A percentile compares a stretch with the other conserved stretches of the same genome.
Conservation (phyloP, 2,888 invertebrate genomes). For the Sycophila texana region DNA sequence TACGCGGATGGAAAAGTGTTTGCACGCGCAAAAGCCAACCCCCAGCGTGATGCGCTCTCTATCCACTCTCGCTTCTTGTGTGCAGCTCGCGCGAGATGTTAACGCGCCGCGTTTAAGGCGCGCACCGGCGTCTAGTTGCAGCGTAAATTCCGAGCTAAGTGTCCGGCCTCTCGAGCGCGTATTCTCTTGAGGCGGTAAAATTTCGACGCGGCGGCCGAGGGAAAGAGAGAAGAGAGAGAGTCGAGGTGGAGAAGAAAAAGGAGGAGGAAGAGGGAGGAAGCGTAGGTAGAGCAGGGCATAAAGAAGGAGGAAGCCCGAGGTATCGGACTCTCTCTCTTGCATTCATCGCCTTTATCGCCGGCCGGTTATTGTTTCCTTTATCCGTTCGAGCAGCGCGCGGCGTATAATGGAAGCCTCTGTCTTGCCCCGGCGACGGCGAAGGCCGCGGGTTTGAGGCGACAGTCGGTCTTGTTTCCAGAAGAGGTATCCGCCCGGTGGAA, state of each 20-base stretch:
- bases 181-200: background rate
- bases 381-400: conserved; percentile 9
- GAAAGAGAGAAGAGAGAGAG: background rate
- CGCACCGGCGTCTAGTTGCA: too few species aligned
- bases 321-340: background rate
- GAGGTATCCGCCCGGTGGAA: conserved; percentile 2
- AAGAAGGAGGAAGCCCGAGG: background rate
- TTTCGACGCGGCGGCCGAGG: background rate
- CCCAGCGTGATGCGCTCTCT: too few species aligned
- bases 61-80: too few species aligned
- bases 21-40: too few species aligned
- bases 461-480: conserved; percentile 18
- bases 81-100: too few species aligned
- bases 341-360: background rate
- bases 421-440: background rate
- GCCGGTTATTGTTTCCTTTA: background rate
- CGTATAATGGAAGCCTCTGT: too few species aligned
- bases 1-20: too few species aligned
- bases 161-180: background rate
- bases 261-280: background rate
- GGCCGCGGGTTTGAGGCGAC: conserved; percentile 3
- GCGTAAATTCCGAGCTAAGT: background rate
- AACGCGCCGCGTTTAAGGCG: too few species aligned
- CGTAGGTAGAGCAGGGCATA: background rate
- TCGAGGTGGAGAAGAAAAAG: background rate